Evolutionary conservation across 53 echinoderm and acorn worm genomes (phyloP).

Genomic region (Patiria pectinifera): DNA sequence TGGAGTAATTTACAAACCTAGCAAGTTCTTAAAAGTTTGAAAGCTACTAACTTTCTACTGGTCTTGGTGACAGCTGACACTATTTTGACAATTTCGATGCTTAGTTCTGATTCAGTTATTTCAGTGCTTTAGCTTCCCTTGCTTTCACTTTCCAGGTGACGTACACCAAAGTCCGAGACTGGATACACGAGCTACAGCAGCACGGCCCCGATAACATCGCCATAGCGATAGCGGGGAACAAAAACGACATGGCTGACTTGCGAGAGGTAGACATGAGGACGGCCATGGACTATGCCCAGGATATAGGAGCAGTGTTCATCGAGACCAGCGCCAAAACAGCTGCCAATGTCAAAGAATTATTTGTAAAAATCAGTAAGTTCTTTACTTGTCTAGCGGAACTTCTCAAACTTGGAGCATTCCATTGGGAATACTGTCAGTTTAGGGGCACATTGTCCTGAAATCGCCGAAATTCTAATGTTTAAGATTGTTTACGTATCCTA

Average conservation of each 20-base stretch:
- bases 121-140: not conserved
- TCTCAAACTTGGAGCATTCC: no score
- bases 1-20: not conserved
- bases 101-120: not conserved
- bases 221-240: slow-evolving; percentile 92
- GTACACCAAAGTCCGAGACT: slow-evolving; percentile 81
- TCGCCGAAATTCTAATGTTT: no score
- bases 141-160: slow-evolving; percentile 66
- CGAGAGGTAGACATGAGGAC: slow-evolving; percentile 77
- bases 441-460: no score
- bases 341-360: slow-evolving; percentile 84
- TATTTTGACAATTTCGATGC: not conserved
- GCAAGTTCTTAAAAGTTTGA: not conserved
- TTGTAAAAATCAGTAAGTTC: slow-evolving; percentile 94
- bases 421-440: no score
- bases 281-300: slow-evolving; percentile 85
- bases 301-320: slow-evolving; percentile 89
- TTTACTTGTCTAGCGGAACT: no score
- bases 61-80: not conserved
- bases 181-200: slow-evolving; percentile 84
- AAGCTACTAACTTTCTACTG: not conserved
- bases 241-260: slow-evolving; percentile 84
- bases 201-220: slow-evolving; percentile 95
- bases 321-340: slow-evolving; percentile 99
- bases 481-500: no score